A percentile compares a stretch with the other conserved stretches of the same genome.
These are phyloP conservation scores for Acropternis orthonyx DNA, from an alignment of 2,797 vertebrate species.

Conservation along the genomic window DNA sequence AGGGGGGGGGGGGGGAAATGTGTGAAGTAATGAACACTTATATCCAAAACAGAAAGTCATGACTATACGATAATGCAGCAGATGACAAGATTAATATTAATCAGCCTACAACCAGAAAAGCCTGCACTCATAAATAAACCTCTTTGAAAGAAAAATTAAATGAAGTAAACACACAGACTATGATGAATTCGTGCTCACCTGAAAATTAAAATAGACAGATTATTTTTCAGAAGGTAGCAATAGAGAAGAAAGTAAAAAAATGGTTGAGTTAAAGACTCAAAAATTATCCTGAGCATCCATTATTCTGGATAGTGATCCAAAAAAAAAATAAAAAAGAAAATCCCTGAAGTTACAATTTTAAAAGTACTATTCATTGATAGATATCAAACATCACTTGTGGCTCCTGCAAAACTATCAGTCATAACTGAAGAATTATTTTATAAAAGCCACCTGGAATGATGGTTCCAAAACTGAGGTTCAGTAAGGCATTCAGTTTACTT, in stretches of 20 bases:
- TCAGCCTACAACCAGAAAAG: background rate
- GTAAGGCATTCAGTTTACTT: background rate
- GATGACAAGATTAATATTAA: constrained; percentile 30
- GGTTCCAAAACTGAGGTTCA: background rate
- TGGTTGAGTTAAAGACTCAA: background rate
- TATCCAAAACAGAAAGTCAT: background rate
- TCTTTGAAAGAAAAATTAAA: background rate
- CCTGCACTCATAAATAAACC: constrained; percentile 12
- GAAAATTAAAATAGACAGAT: background rate
- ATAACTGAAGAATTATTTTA: background rate
- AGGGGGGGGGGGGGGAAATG: background rate
- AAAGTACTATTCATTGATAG: background rate
- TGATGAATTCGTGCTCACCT: background rate
- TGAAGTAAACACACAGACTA: background rate
- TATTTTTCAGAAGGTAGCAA: background rate
- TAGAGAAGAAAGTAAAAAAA: background rate
- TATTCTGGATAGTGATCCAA: background rate
- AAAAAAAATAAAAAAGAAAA: background rate
- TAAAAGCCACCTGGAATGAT: background rate
- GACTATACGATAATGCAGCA: background rate
- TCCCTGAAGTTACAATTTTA: background rate
- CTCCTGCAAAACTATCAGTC: background rate
- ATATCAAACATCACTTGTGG: background rate
- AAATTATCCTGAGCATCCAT: background rate
- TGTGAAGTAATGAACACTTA: background rate